A percentile compares a stretch with the other conserved stretches of the same genome.
These are phyloP conservation scores for Paramuricea clavata DNA, from an alignment of 92 coral and sea anemone species.

Conservation along the genomic window DNA sequence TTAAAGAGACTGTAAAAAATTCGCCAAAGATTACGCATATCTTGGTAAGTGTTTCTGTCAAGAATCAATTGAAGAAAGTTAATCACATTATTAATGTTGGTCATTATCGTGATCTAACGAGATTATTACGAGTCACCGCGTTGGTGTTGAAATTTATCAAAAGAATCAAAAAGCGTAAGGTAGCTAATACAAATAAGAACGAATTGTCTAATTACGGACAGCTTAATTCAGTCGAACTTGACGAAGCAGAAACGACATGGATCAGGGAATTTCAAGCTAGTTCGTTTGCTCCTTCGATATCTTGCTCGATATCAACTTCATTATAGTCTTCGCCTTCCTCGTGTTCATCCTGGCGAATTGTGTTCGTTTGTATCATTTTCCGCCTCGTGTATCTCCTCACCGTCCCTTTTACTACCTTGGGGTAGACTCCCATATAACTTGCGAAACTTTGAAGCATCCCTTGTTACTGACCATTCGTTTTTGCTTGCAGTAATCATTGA, in stretches of 20 bases:
- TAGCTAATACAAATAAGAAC: neutral
- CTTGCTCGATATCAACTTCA: too few relatives aligned
- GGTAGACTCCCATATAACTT: too few relatives aligned
- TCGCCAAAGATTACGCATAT: neutral
- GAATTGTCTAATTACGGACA: neutral
- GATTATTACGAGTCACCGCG: neutral
- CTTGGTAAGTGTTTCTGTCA: slow-evolving; percentile 29
- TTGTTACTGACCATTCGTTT: too few relatives aligned
- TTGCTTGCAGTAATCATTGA: too few relatives aligned
- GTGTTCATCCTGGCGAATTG: too few relatives aligned
- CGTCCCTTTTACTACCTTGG: too few relatives aligned
- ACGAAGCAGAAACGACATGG: neutral
- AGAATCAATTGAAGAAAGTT: slow-evolving; percentile 17
- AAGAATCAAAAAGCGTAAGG: neutral
- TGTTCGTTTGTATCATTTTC: too few relatives aligned
- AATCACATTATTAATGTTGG: slow-evolving; percentile 14
- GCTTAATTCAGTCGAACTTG: neutral
- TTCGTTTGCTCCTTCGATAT: neutral
- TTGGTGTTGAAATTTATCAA: neutral
- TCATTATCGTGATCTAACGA: neutral
- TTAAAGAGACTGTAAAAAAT: slow-evolving; percentile 47
- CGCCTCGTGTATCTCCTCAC: too few relatives aligned
- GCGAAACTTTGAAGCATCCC: too few relatives aligned
- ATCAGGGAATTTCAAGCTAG: neutral
- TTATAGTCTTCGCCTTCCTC: too few relatives aligned